These are phyloP conservation scores for Caerostris darwini DNA, from an alignment of 1,140 invertebrate genomes.

Conservation along the genomic window DNA sequence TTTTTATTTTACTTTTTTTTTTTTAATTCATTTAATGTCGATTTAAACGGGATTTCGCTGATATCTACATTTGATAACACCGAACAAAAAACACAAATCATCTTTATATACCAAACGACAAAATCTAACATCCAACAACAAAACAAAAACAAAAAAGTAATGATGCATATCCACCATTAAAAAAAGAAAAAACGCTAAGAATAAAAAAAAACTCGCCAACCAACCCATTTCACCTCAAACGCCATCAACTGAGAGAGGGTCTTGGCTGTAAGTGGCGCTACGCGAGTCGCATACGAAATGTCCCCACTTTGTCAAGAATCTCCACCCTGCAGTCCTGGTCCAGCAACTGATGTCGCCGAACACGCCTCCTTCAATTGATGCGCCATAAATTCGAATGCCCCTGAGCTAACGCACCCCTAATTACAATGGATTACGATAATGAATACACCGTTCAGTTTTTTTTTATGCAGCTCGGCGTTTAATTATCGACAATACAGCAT, in stretches of 20 bases:
- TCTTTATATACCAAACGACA: too few relatives aligned
- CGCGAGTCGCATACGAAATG: constrained; percentile 21
- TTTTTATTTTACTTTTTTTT: too few relatives aligned
- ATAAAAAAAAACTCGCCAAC: background rate
- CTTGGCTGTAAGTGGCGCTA: background rate
- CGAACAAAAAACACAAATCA: too few relatives aligned
- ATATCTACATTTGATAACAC: too few relatives aligned
- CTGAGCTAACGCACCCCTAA: background rate
- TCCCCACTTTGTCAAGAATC: constrained; percentile 23
- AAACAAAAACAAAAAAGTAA: background rate
- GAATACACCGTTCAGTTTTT: background rate
- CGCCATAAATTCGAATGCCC: background rate
- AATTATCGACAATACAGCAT: constrained; percentile 53
- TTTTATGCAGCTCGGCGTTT: background rate
- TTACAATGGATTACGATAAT: constrained; percentile 47
- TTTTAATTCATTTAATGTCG: too few relatives aligned
- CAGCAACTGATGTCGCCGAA: constrained; percentile 30
- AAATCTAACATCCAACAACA: too few relatives aligned
- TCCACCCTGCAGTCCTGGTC: constrained; percentile 19
- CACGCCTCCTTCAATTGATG: constrained; percentile 17
- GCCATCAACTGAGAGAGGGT: background rate
- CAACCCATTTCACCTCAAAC: background rate
- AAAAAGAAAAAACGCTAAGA: background rate
- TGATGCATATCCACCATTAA: background rate
- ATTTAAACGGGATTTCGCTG: too few relatives aligned